Base-by-base conservation (phyloP, 2,888 invertebrate genomes). In the Osedax fenrisi region DNA sequence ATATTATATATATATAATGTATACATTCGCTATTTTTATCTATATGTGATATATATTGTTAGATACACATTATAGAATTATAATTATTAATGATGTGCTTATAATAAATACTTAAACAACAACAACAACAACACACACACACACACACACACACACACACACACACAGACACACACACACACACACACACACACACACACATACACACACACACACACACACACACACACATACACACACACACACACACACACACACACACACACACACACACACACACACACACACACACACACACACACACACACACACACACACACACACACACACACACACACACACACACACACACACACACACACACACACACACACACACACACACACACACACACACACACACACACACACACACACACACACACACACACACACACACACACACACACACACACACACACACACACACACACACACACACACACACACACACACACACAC, bases 191-290 rank as follows among this genome's bases (percentile, higher is more conserved):
- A 62, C 62, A 2, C 62, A 62, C 62, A 62, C 62, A 62, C 2
- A 62, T 24, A 2, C 3, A 62, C 62, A 62, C 62, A 62, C 62
- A 62, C 62, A 62, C 62, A 62, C 62, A 62, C 62, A 62, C 62
- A 62, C 62, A 62, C 62, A 62, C 62, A 62, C 62, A 62, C 62
- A 62, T 24, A 62, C 62, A 62, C 62, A 62, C 62, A 62, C 62
- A 62, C 62, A 62, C 62, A 62, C 62, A 3, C 62, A 62, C 62
- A 62, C 62, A 62, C 62, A 62, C 62, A 62, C 62, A 62, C 62
- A 62, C 62, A 62, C 62, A 62, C 62, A 62, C 62, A 62, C 62
- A 62, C 62, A 62, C 13, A 62, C 62, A 62, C 62, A 62, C 62
- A 62, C 62, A 62, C 62, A 62, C 62, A 62, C 62, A 62, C 62